Percentiles rank a stretch among this genome's conserved stretches.
phyloP scores from a whole-genome alignment of 2,797 vertebrate species.

The Neoniphon sammara region DNA sequence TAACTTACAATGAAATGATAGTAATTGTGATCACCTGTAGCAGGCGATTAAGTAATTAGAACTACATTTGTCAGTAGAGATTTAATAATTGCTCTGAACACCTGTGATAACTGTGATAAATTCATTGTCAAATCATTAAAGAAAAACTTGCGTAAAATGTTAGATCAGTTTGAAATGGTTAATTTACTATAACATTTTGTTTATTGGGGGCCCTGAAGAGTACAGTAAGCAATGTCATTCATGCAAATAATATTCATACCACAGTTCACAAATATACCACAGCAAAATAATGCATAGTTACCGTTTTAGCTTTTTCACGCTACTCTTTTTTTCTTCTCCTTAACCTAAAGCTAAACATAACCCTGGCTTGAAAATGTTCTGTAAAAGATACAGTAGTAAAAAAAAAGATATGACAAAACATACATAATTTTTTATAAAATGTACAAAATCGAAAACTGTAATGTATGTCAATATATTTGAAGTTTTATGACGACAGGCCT shows the following conservation, averaged over 20 bases:
- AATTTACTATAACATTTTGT: background rate
- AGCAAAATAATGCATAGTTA: background rate
- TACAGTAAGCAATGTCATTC: background rate
- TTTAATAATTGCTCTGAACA: background rate
- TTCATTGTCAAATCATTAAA: no score
- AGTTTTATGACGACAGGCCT: no score
- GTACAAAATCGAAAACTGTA: no score
- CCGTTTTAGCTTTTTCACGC: background rate
- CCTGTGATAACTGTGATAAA: no score
- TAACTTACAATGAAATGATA: background rate
- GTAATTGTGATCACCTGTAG: background rate
- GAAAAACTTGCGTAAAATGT: no score
- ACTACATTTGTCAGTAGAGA: background rate
- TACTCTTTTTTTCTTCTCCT: background rate
- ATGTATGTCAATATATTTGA: no score
- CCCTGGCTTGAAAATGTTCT: background rate
- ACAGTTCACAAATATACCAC: background rate
- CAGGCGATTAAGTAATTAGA: background rate
- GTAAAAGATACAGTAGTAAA: background rate
- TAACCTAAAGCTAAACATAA: background rate
- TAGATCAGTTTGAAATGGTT: background rate
- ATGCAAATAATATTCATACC: background rate
- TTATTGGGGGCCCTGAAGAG: background rate
- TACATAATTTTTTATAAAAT: no score
- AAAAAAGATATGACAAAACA: background rate